phyloP scores from a whole-genome alignment of 2,888 invertebrate species.

The Zhuqinia jingwanae region DNA sequence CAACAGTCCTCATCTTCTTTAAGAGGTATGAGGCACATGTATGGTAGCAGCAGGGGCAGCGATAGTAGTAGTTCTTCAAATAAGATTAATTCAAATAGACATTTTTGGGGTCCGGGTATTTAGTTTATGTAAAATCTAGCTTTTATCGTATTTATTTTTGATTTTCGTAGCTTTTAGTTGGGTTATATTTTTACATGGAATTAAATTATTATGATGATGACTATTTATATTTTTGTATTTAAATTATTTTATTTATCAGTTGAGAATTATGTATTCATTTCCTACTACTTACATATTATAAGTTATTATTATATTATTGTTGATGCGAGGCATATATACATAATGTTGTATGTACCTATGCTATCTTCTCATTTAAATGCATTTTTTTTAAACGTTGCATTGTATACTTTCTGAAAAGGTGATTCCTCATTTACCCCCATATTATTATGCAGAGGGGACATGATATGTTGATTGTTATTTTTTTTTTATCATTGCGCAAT shows the following conservation, averaged over 20 bases:
- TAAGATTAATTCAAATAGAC: conserved; percentile 57
- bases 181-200: neutral
- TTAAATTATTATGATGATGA: neutral
- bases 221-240: conserved; percentile 9
- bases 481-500: neutral
- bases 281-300: too few relatives aligned
- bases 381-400: neutral
- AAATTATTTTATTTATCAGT: conserved; percentile 35
- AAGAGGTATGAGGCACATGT: conserved; percentile 36
- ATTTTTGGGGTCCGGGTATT: conserved; percentile 65
- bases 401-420: neutral
- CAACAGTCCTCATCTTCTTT: neutral
- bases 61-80: conserved; percentile 28
- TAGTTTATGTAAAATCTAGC: conserved; percentile 36
- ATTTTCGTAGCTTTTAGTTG: conserved; percentile 4
- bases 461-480: neutral
- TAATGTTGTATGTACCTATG: too few relatives aligned
- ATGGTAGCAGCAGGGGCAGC: neutral
- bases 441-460: neutral
- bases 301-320: too few relatives aligned
- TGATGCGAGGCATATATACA: too few relatives aligned
- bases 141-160: too few relatives aligned
- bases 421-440: conserved; percentile 27
- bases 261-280: too few relatives aligned
- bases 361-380: neutral